These are phyloP conservation scores for Alethe diademata DNA, from an alignment of 2,113 vertebrate genomes.

Conservation along the genomic window DNA sequence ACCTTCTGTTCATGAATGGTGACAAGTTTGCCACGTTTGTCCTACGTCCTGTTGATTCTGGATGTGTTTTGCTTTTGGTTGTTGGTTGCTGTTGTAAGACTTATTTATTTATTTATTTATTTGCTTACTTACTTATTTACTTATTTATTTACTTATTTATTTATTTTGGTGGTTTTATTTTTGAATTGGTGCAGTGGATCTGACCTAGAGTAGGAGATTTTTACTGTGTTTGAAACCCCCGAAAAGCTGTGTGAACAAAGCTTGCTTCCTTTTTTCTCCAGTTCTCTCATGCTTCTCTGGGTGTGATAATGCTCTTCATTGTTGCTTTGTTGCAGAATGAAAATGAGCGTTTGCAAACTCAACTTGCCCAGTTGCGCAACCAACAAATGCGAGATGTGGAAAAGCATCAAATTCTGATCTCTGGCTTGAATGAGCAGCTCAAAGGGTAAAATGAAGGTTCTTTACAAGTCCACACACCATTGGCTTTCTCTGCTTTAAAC, in stretches of 20 bases:
- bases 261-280: constrained; percentile 28
- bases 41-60: constrained; percentile 28
- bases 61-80: constrained; percentile 6
- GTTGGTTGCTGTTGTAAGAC: not conserved
- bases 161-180: not conserved
- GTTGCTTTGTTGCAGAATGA: constrained; percentile 76
- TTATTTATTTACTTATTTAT: not conserved
- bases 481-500: not conserved
- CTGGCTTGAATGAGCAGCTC: constrained; percentile 83
- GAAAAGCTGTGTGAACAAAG: constrained; percentile 18
- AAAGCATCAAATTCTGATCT: constrained; percentile 82
- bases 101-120: not conserved
- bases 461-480: not conserved
- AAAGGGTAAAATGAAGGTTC: constrained; percentile 74
- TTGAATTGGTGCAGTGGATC: constrained; percentile 39
- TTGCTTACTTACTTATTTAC: not conserved
- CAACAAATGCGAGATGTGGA: constrained; percentile 83
- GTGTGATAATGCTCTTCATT: not conserved
- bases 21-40: constrained; percentile 70
- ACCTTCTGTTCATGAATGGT: constrained; percentile 70
- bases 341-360: constrained; percentile 82
- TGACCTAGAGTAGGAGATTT: constrained; percentile 50
- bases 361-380: constrained; percentile 74
- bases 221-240: not conserved
- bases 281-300: not conserved